Conservation (phyloP, 2,888 invertebrate genomes). For the Drosophila bunnanda region DNA sequence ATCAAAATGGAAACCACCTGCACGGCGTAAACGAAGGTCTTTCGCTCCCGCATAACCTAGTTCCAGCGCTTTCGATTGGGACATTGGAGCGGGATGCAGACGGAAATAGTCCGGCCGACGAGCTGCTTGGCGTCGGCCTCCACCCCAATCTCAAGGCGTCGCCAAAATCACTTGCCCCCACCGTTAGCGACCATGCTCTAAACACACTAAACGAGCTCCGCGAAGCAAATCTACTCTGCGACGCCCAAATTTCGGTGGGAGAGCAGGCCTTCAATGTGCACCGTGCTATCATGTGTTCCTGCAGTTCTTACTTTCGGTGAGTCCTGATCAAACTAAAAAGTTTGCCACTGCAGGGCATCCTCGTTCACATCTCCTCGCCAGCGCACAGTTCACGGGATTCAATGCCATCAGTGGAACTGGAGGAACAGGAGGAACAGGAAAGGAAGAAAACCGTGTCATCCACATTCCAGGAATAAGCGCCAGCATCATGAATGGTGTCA, state of each 20-base stretch:
- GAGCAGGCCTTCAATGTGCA: slow-evolving; percentile 95
- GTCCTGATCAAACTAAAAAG: slow-evolving; percentile 44
- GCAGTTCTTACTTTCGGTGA: slow-evolving; percentile 96
- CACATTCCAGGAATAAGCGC: slow-evolving; percentile 91
- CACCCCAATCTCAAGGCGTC: slow-evolving; percentile 43
- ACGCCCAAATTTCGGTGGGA: slow-evolving; percentile 92
- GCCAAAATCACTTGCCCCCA: slow-evolving; percentile 78
- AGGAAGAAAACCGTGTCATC: slow-evolving; percentile 88
- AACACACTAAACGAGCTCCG: slow-evolving; percentile 93
- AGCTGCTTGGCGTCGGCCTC: slow-evolving; percentile 31
- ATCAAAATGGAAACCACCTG: slow-evolving; percentile 57
- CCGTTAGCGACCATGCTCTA: slow-evolving; percentile 93
- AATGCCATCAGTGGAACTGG: slow-evolving; percentile 35
- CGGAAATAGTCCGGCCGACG: slow-evolving; percentile 31
- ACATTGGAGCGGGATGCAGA: slow-evolving; percentile 53
- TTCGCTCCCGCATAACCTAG: slow-evolving; percentile 33
- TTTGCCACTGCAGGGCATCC: slow-evolving; percentile 11
- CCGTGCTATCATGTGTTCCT: slow-evolving; percentile 93
- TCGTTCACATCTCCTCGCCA: slow-evolving; percentile 21
- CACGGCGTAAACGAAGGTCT: slow-evolving; percentile 67
- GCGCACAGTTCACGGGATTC: slow-evolving; percentile 82
- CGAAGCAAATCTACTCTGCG: slow-evolving; percentile 93
- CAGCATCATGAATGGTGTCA: slow-evolving; percentile 90
- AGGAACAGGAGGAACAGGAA: slow-evolving; percentile 20
- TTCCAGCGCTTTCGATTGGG: slow-evolving; percentile 19